These are phyloP conservation scores for Lingula anatina DNA, from an alignment of 2,888 invertebrate genomes.

Conservation along the genomic window DNA sequence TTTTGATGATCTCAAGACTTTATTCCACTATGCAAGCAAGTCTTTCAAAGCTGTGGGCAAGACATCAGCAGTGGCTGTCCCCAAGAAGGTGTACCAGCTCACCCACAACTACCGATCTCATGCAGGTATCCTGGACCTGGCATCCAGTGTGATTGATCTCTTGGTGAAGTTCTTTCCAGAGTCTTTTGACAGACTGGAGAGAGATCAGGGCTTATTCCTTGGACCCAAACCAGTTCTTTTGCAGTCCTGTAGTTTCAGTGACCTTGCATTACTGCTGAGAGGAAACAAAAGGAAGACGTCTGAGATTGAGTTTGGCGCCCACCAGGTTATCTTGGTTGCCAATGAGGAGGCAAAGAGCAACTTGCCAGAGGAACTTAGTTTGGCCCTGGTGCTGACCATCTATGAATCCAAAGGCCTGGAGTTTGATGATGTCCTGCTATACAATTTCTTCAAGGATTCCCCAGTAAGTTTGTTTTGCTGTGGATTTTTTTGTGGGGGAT, in stretches of 20 bases:
- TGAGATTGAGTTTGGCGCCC: conserved; percentile 45
- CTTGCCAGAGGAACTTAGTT: conserved; percentile 32
- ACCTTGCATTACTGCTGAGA: conserved; percentile 25
- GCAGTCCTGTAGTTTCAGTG: conserved; percentile 30
- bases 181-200: conserved; percentile 37
- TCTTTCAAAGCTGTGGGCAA: conserved; percentile 22
- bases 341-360: conserved; percentile 30
- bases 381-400: conserved; percentile 39
- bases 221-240: conserved; percentile 38
- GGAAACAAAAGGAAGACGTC: conserved; percentile 35
- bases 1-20: conserved; percentile 33
- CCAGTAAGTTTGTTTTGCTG: too few relatives aligned
- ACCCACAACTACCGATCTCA: conserved; percentile 42
- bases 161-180: conserved; percentile 30
- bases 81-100: conserved; percentile 30
- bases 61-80: conserved; percentile 16
- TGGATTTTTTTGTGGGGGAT: too few relatives aligned
- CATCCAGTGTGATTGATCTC: conserved; percentile 34
- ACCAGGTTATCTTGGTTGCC: conserved; percentile 43
- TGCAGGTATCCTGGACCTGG: conserved; percentile 36
- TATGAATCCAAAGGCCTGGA: conserved; percentile 44
- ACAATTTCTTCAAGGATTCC: conserved; percentile 45
- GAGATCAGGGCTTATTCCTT: conserved; percentile 36
- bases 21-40: conserved; percentile 32
- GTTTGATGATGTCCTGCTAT: conserved; percentile 43